These are phyloP conservation scores for Trichosurus vulpecula DNA, from an alignment of 2,797 vertebrate species.

Conservation along the genomic window DNA sequence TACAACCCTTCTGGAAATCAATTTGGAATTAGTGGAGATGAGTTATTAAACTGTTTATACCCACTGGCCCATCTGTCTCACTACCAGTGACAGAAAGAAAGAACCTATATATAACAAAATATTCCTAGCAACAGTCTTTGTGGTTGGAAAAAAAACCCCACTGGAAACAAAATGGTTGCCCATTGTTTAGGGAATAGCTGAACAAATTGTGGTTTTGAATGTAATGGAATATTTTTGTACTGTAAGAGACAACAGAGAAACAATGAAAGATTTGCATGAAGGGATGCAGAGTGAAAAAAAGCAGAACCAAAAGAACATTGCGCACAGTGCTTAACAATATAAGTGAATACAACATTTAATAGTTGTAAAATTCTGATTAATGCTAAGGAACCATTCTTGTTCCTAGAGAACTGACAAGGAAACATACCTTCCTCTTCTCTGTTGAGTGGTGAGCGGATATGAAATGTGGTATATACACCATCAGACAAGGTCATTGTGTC, in stretches of 20 bases:
- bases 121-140: not conserved
- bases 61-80: not conserved
- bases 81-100: not conserved
- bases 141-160: not conserved
- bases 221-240: not conserved
- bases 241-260: not conserved
- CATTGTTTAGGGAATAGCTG: not conserved
- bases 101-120: not conserved
- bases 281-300: not conserved
- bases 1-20: not conserved
- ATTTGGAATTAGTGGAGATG: not conserved
- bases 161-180: not conserved
- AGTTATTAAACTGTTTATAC: not conserved
- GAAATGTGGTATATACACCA: constrained; percentile 2
- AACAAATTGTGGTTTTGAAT: not conserved
- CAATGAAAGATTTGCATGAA: not conserved
- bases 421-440: not conserved
- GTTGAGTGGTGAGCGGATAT: not conserved
- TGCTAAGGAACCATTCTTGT: not conserved
- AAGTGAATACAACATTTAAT: not conserved
- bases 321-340: not conserved
- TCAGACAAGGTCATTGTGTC: not conserved
- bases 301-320: not conserved
- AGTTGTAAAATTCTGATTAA: not conserved
- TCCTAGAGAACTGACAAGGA: not conserved